A percentile compares a stretch with the other conserved stretches of the same genome.
These are phyloP conservation scores for Neopelma chrysocephalum DNA, from an alignment of 2,797 vertebrate species.

Conservation along the genomic window DNA sequence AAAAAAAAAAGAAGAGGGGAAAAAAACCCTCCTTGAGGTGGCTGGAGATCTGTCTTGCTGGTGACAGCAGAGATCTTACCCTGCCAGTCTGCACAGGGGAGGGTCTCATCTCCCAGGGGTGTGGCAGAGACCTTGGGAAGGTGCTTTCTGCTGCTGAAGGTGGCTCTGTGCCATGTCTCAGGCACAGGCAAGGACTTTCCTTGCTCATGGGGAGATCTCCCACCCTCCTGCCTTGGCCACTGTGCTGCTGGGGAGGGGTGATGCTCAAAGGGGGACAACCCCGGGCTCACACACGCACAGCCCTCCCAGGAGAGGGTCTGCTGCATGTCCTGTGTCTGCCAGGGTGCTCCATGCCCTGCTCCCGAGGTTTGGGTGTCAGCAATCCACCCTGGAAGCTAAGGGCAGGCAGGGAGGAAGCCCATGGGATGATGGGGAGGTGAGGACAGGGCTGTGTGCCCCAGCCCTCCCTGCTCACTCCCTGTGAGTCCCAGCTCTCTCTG, in stretches of 20 bases:
- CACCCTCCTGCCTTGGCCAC: rapidly evolving
- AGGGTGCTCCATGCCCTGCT: background rate
- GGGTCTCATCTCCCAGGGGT: background rate
- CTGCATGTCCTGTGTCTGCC: background rate
- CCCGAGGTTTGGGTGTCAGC: background rate
- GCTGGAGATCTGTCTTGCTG: background rate
- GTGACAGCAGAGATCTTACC: background rate
- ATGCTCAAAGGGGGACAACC: background rate
- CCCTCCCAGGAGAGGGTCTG: background rate
- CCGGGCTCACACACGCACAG: background rate
- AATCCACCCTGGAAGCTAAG: background rate
- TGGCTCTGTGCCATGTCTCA: rapidly evolving
- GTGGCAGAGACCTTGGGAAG: background rate
- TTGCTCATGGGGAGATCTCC: background rate
- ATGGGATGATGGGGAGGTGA: background rate
- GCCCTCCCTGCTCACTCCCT: background rate
- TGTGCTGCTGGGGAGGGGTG: background rate
- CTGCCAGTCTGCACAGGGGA: background rate
- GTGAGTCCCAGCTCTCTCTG: background rate
- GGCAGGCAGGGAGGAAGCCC: background rate
- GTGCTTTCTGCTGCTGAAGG: background rate
- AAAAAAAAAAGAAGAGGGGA: no score
- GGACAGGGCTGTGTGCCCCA: background rate
- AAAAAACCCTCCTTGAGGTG: background rate
- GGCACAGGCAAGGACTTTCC: background rate